Conservation (phyloP, 2,888 invertebrate species). For the Phania funesta region DNA sequence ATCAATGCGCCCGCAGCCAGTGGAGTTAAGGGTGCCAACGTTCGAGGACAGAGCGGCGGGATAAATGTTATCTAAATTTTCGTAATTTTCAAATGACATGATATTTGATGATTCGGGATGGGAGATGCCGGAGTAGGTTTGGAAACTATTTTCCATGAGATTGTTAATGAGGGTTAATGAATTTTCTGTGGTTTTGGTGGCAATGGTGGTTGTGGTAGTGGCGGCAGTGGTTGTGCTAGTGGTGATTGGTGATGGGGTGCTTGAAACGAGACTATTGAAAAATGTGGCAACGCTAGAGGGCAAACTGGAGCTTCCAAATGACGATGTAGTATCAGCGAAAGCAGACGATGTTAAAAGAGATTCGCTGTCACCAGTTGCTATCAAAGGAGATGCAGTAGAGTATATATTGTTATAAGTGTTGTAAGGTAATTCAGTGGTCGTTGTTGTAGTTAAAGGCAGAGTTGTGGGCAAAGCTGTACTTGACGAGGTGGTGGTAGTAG, state of each 20-base stretch:
- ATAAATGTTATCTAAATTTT: constrained; percentile 83
- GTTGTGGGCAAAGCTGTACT: constrained; percentile 66
- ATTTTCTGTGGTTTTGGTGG: constrained; percentile 74
- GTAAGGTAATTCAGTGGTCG: constrained; percentile 75
- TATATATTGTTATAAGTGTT: constrained; percentile 73
- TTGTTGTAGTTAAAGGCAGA: constrained; percentile 70
- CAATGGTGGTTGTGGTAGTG: constrained; percentile 66
- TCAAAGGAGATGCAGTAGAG: constrained; percentile 71
- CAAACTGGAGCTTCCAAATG: constrained; percentile 59
- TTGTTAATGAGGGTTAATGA: constrained; percentile 78
- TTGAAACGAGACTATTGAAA: constrained; percentile 74
- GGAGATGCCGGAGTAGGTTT: constrained; percentile 78
- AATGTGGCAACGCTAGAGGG: constrained; percentile 73
- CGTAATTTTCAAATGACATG: constrained; percentile 79
- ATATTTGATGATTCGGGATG: constrained; percentile 76
- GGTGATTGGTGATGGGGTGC: constrained; percentile 72
- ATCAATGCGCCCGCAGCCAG: constrained; percentile 89
- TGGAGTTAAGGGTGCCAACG: constrained; percentile 81
- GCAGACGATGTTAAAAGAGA: constrained; percentile 56
- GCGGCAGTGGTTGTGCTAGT: constrained; percentile 53
- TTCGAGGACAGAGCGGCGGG: constrained; percentile 83
- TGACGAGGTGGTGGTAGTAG: constrained; percentile 67
- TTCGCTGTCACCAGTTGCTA: constrained; percentile 24
- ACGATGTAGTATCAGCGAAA: constrained; percentile 67
- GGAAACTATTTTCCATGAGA: constrained; percentile 79